Base-by-base conservation (phyloP, 2,888 invertebrate genomes). In the Laothoe populi region DNA sequence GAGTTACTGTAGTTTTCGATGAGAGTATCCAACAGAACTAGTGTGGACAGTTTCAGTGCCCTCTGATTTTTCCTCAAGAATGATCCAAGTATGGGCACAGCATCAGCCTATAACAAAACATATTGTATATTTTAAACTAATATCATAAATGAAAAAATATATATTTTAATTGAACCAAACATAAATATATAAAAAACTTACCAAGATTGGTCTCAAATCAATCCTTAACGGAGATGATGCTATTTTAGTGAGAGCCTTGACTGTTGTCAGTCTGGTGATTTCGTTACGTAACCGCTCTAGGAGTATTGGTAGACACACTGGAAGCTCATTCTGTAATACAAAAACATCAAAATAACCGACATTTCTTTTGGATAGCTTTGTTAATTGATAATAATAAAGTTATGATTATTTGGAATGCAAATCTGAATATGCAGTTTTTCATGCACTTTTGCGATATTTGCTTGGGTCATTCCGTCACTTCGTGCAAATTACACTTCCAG, bases 31-130 rank as follows among this genome's bases (percentile, higher is more conserved):
- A 99, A 88, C 60, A 99, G 94, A 58, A 97, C 96, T 61, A 99
- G 92, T 0, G 99, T 98, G 71, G 97, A 96, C 49, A 99, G 90
- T 87, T 99, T 99, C 63, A 99, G 92, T 11, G 98, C 98, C 67
- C 99, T 94, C 84, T 99, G 98, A 92, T 99, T 99, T 92, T 99
- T 99, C 60, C 99, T 94, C 70, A 99, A 90, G 83, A 99, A 99
- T 1, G 98, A 96, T 35, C 98, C 98, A 61, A 99, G 92, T 62
- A 98, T 97, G 1, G 98, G 98, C 70, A 99, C 95, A 0, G 97
- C 97, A 72, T 99, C 98, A 57, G 95, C 94, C 94, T 97, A 60
- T 59, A 70, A 69, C 58, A 63, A 0, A 45, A 45, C 44, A n/a
- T 48, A 53, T n/a, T n/a, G n/a, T n/a, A n/a, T n/a, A n/a, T n/a